Evolutionary conservation across 2,113 vertebrate genomes (phyloP), one percentile per base, ranked within the genome.

Genomic region (Dicerorhinus sumatrensis): DNA sequence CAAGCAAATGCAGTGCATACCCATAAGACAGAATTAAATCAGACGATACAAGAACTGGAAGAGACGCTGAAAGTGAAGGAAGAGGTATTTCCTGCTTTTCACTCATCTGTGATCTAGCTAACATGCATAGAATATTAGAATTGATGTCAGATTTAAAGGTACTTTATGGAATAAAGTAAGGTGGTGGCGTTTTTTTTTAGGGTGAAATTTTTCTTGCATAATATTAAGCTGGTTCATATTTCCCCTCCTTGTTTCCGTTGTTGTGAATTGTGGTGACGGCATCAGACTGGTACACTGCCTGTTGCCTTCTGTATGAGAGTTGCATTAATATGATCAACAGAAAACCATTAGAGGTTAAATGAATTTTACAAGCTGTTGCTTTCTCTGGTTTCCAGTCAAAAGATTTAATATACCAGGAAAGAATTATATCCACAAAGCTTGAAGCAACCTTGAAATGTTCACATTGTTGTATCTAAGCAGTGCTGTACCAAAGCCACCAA

Each of bases 41-140:
- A 99, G 99, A 99, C 99, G 93, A 99, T 99, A 98, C 99, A 99
- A 98, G 99, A 99, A 95, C 98, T 99, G 96, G 99, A 99, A 95
- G 98, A 99, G 58, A 99, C 99, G 0, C 97, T 99, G 97, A 99
- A 99, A 98, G 99, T 99, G 96, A 99, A 99, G 98, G 99, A 99
- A 98, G 99, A 99, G 99, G 99, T 99, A 99, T 51, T 97, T 97
- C 31, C 62, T 94, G 77, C 91, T 27, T n/a, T 94, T 94, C 80
- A 4, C 70, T 97, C 8, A 36, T 83, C 31, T 39, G 3, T 51
- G 65, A 46, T 80, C 51, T 72, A 51, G n/a, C 20, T 69, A 63
- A 85, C 54, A 33, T 88, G 3, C 51, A 39, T 14, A 69, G 51
- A 81, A 46, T 36, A 11, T 12, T 73, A 67, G n/a, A 87, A 11